These are phyloP conservation scores for Streblospio benedicti DNA, from an alignment of 1,140 invertebrate species.

Conservation along the genomic window DNA sequence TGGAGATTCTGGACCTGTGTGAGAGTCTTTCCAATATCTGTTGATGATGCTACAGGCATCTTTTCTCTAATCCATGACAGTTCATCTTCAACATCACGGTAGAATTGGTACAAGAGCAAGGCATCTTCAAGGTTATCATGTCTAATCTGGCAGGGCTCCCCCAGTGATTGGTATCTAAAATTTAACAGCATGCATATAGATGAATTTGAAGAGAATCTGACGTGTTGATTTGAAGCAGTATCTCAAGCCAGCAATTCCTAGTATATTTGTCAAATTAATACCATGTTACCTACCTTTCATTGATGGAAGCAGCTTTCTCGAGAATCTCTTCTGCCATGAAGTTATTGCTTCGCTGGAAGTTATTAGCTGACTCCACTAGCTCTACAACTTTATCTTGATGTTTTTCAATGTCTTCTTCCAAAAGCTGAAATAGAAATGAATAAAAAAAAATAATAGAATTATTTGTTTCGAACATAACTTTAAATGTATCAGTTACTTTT, in stretches of 20 bases:
- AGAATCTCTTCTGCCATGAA: slow-evolving; percentile 94
- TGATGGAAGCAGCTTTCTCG: slow-evolving; percentile 59
- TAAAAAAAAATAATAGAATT: neutral
- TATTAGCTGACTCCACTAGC: slow-evolving; percentile 72
- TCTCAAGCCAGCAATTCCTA: neutral
- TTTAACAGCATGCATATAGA: neutral
- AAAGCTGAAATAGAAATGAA: slow-evolving; percentile 53
- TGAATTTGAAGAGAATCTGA: too few relatives aligned
- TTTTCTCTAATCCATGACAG: slow-evolving; percentile 98
- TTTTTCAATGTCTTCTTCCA: slow-evolving; percentile 87
- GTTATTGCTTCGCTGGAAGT: slow-evolving; percentile 84
- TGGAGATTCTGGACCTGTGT: slow-evolving; percentile 97
- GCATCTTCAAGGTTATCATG: slow-evolving; percentile 74
- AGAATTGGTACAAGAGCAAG: slow-evolving; percentile 87
- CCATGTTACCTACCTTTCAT: slow-evolving; percentile 51
- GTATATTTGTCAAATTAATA: slow-evolving; percentile 5
- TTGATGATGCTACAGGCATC: slow-evolving; percentile 90
- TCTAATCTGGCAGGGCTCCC: slow-evolving; percentile 42
- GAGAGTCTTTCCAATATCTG: slow-evolving; percentile 82
- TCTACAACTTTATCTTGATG: slow-evolving; percentile 87
- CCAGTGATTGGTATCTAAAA: slow-evolving; percentile 63
- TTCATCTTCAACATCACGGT: slow-evolving; percentile 95
- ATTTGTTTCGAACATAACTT: too few relatives aligned
- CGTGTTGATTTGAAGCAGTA: too few relatives aligned
- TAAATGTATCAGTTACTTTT: too few relatives aligned